Evolutionary conservation across 2,113 vertebrate species (phyloP).

Genomic region (Corynorhinus townsendii): DNA sequence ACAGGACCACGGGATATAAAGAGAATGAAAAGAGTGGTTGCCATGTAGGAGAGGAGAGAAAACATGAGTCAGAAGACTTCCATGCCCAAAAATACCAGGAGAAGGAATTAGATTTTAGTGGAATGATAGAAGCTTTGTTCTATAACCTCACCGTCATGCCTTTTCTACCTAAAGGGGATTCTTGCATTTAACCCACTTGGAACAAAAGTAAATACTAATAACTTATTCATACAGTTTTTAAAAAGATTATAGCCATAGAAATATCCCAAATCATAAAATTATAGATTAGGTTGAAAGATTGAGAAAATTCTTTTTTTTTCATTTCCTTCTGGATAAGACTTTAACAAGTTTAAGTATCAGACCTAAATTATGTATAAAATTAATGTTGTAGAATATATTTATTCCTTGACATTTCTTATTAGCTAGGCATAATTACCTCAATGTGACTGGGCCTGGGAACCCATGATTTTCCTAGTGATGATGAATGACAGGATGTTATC

Average conservation of each 20-base stretch:
- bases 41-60: neutral
- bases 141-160: fast-evolving
- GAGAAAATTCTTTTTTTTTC: neutral
- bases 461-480: conserved; percentile 71
- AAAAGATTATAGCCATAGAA: neutral
- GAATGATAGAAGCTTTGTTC: neutral
- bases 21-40: neutral
- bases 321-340: neutral
- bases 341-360: conserved; percentile 29
- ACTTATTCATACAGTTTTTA: neutral
- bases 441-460: conserved; percentile 57
- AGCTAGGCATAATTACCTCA: conserved; percentile 69
- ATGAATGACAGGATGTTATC: conserved; percentile 77
- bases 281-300: neutral
- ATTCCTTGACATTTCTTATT: conserved; percentile 69
- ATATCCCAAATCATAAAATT: neutral
- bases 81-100: neutral
- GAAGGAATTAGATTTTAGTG: neutral
- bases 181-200: neutral
- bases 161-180: neutral
- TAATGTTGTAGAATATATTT: conserved; percentile 50
- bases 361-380: conserved; percentile 53
- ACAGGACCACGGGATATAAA: no score
- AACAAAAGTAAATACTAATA: neutral
- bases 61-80: neutral